Evolutionary conservation across 1,140 invertebrate species (phyloP).

Genomic region (Drosophila subpulchrella): DNA sequence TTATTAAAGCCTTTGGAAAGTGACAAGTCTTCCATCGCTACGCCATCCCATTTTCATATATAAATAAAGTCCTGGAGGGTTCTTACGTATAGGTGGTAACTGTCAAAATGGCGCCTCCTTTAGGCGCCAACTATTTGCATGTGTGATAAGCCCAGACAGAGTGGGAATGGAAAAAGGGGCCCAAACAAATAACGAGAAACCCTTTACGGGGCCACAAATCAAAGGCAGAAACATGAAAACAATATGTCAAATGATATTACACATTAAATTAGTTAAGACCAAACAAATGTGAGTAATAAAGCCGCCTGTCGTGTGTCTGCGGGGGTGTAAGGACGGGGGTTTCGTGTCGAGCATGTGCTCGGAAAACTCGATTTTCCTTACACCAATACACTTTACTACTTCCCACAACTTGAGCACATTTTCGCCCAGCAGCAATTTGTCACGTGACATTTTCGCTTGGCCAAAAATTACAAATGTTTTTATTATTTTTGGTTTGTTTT

Average conservation of each 20-base stretch:
- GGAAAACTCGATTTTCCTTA: conserved; percentile 43
- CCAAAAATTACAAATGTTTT: conserved; percentile 60
- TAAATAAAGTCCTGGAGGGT: not conserved
- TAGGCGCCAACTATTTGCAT: conserved; percentile 30
- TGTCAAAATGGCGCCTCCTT: conserved; percentile 39
- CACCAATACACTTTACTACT: conserved; percentile 25
- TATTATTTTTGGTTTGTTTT: conserved; percentile 40
- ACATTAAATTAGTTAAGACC: conserved; percentile 81
- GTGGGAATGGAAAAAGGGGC: not conserved
- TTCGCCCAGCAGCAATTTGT: conserved; percentile 72
- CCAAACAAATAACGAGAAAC: conserved; percentile 21
- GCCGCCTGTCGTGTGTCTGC: conserved; percentile 51
- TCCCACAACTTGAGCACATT: conserved; percentile 35
- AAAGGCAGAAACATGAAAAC: conserved; percentile 71
- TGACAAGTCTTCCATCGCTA: not conserved
- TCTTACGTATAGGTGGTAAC: conserved; percentile 1
- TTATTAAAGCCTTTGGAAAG: not conserved
- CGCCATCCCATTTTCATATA: not conserved
- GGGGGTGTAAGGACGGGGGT: conserved; percentile 13
- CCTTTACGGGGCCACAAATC: conserved; percentile 44
- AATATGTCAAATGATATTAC: conserved; percentile 82
- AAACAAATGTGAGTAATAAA: conserved; percentile 60
- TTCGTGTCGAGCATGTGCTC: conserved; percentile 52
- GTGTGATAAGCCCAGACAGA: conserved; percentile 2
- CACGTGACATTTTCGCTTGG: conserved; percentile 63